Evolutionary conservation across 2,888 invertebrate genomes (phyloP), one percentile per base, ranked within the genome.

Genomic region (Lamellibrachia columna): DNA sequence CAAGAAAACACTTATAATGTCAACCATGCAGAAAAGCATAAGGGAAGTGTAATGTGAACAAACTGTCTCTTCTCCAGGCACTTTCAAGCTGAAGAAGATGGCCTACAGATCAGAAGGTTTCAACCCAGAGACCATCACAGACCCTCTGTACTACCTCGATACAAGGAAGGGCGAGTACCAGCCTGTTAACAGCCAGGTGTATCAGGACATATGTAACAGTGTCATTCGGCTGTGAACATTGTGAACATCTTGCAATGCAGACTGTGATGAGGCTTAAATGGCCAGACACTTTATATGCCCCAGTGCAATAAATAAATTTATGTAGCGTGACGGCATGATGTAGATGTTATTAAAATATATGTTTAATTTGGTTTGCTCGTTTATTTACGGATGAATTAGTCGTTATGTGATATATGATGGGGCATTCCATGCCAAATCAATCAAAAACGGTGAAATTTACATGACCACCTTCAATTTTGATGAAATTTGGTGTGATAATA

Each of bases 11-110:
- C 22, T 22, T 15, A 22, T 6, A 22, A 75, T 75, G 22, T 75
- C 6, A 75, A n/a, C 75, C 6, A 75, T 6, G 52, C 22, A 91
- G 40, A 52, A 52, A 22, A 52, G 11, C 40, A 40, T 40, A 40
- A 40, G 40, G 40, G 40, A 40, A 40, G 40, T 40, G 40, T 40
- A 40, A 40, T 91, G 40, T 91, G 28, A 2, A 28, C 7, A 15
- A 52, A 53, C 15, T 91, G 92, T 92, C 92, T 92, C 53, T 55
- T 92, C 97, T 97, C 91, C 97, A 98, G 99, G 99, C 95, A 99
- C 99, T 0, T 99, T 98, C 96, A 99, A 99, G 97, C 96, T 99
- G 94, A 98, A 98, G 97, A 99, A 99, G 96, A 97, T 98, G 4
- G 98, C 98, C 94, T 97, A 99, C 94, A 98, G 98, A 96, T 97